These are phyloP conservation scores for Hemithea aestivaria DNA, from an alignment of 2,888 invertebrate genomes.

Conservation along the genomic window DNA sequence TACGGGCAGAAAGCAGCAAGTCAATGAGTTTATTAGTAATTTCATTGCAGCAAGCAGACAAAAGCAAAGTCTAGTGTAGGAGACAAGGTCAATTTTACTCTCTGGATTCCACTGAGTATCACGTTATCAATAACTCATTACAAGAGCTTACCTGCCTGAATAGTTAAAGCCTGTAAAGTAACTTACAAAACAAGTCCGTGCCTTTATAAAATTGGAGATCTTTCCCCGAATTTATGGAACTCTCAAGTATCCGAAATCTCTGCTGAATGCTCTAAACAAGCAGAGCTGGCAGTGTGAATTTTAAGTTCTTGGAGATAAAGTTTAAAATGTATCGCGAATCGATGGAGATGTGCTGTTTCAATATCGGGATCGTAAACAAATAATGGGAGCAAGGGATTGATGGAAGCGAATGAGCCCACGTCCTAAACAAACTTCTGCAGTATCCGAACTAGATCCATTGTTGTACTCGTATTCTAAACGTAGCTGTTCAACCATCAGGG, in stretches of 20 bases:
- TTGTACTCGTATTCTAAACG: constrained; percentile 52
- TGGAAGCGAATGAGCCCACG: constrained; percentile 52
- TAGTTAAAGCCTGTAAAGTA: constrained; percentile 23
- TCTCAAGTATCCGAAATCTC: constrained; percentile 42
- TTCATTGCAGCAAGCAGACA: no score
- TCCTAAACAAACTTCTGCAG: constrained; percentile 68
- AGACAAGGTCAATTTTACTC: no score
- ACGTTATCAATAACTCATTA: no score
- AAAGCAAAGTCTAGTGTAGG: no score
- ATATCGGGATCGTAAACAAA: constrained; percentile 51
- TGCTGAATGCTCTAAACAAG: constrained; percentile 28
- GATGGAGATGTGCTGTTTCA: constrained; percentile 43
- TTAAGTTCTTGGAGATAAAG: constrained; percentile 34
- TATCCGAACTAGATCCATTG: constrained; percentile 53
- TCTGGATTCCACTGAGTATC: no score
- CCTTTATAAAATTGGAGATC: constrained; percentile 46
- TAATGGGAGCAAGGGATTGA: constrained; percentile 66
- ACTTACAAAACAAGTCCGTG: constrained; percentile 41
- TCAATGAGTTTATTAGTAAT: no score
- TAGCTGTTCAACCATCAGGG: constrained; percentile 36
- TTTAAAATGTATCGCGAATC: constrained; percentile 31
- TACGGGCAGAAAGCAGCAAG: no score
- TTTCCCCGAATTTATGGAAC: constrained; percentile 44
- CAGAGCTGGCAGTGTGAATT: constrained; percentile 28
- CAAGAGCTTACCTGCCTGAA: constrained; percentile 23